Percentiles rank a stretch among this genome's conserved stretches.
Evolutionary conservation across 1,140 invertebrate species (phyloP).

Genomic region (Probaryconus sp.): DNA sequence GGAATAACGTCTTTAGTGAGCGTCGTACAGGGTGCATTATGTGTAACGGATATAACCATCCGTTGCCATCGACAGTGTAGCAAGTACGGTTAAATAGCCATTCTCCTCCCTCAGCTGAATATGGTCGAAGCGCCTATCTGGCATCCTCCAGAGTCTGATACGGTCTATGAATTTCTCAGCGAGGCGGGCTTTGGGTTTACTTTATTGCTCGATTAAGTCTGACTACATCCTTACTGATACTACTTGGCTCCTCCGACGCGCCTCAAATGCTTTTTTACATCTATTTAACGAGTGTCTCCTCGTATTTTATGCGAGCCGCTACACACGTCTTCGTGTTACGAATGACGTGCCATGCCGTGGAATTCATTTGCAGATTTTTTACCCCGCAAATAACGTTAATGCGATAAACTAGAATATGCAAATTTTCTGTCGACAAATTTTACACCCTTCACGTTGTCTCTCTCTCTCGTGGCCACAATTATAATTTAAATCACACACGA

Average conservation of each 20-base stretch:
- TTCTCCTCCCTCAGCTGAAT: conserved; percentile 30
- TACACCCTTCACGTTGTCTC: conserved; percentile 11
- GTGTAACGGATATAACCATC: conserved; percentile 46
- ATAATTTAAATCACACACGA: conserved; percentile 27
- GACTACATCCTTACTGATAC: conserved; percentile 38
- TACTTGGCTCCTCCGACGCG: conserved; percentile 15
- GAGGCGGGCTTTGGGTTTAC: conserved; percentile 37
- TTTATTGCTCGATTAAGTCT: conserved; percentile 61
- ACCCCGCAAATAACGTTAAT: not conserved
- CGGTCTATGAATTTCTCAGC: conserved; percentile 58
- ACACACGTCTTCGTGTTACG: too few relatives aligned
- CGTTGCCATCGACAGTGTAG: conserved; percentile 29
- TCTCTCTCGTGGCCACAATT: too few relatives aligned
- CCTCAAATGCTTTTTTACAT: conserved; percentile 20
- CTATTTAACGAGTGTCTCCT: conserved; percentile 2
- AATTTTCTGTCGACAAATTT: conserved; percentile 16
- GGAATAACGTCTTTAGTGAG: conserved; percentile 17
- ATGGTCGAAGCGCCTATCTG: conserved; percentile 38
- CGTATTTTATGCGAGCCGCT: not conserved
- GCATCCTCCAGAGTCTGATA: conserved; percentile 38
- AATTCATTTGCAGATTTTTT: not conserved
- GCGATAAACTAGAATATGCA: not conserved
- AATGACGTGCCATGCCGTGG: too few relatives aligned
- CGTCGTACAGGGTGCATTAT: conserved; percentile 24
- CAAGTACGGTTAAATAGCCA: conserved; percentile 45